Percentiles rank a stretch among this genome's conserved stretches.
These are phyloP conservation scores for Serrognathus titanus DNA, from an alignment of 2,888 invertebrate genomes.

Conservation along the genomic window DNA sequence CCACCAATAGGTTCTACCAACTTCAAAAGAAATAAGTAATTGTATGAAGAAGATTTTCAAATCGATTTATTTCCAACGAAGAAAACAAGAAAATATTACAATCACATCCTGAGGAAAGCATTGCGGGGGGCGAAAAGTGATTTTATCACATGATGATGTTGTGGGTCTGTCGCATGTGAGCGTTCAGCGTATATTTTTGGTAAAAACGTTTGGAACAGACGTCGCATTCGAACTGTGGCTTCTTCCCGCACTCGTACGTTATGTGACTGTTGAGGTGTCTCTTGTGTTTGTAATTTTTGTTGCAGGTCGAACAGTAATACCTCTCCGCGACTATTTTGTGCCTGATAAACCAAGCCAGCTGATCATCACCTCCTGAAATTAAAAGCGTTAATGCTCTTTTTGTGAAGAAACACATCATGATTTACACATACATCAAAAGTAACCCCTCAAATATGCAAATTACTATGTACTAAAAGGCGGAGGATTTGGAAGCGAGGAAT, in stretches of 20 bases:
- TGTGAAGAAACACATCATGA: neutral
- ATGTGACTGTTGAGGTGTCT: conserved; percentile 24
- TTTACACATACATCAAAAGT: neutral
- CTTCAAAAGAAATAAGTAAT: neutral
- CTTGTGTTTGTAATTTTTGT: conserved; percentile 30
- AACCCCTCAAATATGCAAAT: neutral
- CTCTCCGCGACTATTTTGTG: conserved; percentile 36
- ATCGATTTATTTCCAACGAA: neutral
- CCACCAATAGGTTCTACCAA: neutral
- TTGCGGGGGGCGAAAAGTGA: neutral
- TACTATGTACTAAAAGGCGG: too few species aligned
- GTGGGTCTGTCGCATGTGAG: conserved; percentile 21
- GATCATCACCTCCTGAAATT: conserved; percentile 2
- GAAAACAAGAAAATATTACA: neutral
- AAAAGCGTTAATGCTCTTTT: neutral
- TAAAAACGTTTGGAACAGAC: conserved; percentile 42
- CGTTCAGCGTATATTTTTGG: conserved; percentile 33
- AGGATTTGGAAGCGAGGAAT: too few species aligned
- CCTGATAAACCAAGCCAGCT: neutral
- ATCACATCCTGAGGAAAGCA: neutral
- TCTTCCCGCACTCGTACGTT: conserved; percentile 50
- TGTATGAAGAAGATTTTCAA: neutral
- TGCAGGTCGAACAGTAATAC: conserved; percentile 25
- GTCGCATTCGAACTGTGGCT: conserved; percentile 48
- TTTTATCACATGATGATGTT: neutral